Evolutionary conservation across 1,140 invertebrate genomes (phyloP).

Genomic region (Lamellibrachia luymesi): DNA sequence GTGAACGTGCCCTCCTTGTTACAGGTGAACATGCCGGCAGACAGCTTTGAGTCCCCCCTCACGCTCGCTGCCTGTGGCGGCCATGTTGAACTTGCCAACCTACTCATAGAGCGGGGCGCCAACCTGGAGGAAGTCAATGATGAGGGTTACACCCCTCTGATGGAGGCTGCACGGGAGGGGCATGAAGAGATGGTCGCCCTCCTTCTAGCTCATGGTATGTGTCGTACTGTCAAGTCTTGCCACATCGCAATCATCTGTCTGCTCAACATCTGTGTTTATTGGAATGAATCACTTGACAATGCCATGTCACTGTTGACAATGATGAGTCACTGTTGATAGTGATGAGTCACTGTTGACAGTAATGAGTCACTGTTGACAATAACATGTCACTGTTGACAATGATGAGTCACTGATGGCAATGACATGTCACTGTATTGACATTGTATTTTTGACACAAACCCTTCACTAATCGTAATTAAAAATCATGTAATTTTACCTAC

Average conservation of each 20-base stretch:
- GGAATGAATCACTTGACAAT: too few species aligned
- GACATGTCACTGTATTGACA: not conserved
- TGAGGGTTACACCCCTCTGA: constrained; percentile 97
- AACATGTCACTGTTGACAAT: not conserved
- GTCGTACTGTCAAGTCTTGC: not conserved
- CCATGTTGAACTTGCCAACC: constrained; percentile 89
- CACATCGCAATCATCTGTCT: too few species aligned
- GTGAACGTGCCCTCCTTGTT: constrained; percentile 18
- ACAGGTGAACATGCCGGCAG: constrained; percentile 95
- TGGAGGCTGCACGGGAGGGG: constrained; percentile 93
- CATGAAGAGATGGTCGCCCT: constrained; percentile 98
- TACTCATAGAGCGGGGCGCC: constrained; percentile 92
- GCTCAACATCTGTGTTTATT: too few species aligned
- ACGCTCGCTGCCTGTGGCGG: constrained; percentile 97
- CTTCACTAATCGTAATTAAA: too few species aligned
- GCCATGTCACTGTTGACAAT: not conserved
- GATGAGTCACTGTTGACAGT: not conserved
- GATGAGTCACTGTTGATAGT: not conserved
- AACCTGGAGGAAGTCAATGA: constrained; percentile 99
- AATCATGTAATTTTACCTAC: too few species aligned
- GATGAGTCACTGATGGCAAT: not conserved
- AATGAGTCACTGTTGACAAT: not conserved
- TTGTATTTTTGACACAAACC: too few species aligned
- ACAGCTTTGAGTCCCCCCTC: constrained; percentile 98
- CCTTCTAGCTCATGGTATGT: constrained; percentile 79